Percentiles rank a stretch among this genome's conserved stretches.
Conservation (phyloP, 2,888 invertebrate genomes). For the Heteromurus nitidus region DNA sequence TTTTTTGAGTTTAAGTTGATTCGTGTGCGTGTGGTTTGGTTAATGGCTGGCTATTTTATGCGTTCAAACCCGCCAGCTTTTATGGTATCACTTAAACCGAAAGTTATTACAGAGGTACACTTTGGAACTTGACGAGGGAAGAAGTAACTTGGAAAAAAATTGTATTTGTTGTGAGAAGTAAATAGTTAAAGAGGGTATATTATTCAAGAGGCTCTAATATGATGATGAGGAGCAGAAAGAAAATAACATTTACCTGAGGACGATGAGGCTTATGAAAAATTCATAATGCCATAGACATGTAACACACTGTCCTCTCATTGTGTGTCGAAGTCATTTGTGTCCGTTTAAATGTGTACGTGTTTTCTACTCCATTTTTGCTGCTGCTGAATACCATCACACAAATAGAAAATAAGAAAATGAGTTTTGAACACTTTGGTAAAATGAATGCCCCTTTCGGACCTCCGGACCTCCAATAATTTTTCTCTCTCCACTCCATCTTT, state of each 20-base stretch:
- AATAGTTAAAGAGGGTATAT: conserved; percentile 22
- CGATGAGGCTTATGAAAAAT: too few relatives aligned
- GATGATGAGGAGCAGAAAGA: conserved; percentile 24
- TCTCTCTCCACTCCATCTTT: not conserved
- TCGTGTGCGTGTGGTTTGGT: too few relatives aligned
- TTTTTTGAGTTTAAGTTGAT: too few relatives aligned
- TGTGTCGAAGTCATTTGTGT: too few relatives aligned
- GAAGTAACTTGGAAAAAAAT: conserved; percentile 8
- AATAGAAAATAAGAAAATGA: not conserved
- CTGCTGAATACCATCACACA: too few relatives aligned
- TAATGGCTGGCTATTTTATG: not conserved
- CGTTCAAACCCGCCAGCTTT: not conserved
- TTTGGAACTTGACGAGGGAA: not conserved
- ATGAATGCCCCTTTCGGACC: conserved; percentile 32
- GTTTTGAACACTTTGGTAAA: conserved; percentile 11
- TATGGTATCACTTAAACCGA: too few relatives aligned
- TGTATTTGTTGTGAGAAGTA: conserved; percentile 12
- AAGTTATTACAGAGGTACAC: too few relatives aligned
- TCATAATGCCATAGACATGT: too few relatives aligned
- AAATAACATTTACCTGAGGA: conserved; percentile 25
- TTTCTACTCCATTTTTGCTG: too few relatives aligned
- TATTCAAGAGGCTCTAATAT: conserved; percentile 24
- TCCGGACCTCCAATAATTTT: conserved; percentile 31
- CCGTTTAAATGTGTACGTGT: too few relatives aligned
- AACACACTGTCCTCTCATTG: not conserved